These are phyloP conservation scores for Acridotheres tristis DNA, from an alignment of 2,797 vertebrate genomes.

Conservation along the genomic window DNA sequence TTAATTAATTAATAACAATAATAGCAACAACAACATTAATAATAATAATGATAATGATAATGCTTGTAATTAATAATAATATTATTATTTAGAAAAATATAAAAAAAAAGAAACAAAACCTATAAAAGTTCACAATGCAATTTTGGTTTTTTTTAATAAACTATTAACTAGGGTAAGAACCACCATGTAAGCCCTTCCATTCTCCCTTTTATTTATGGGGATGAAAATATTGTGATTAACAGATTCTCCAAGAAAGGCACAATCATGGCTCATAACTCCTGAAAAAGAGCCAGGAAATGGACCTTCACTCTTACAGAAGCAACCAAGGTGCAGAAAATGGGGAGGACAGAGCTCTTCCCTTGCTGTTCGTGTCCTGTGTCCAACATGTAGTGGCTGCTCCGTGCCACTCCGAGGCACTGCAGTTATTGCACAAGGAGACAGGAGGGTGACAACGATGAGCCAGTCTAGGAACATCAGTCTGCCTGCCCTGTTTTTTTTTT, in stretches of 20 bases:
- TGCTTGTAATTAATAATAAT: background rate
- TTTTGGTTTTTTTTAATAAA: background rate
- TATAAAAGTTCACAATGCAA: background rate
- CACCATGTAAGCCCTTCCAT: fast-evolving
- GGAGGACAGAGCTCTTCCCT: background rate
- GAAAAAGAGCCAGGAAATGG: background rate
- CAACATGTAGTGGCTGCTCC: background rate
- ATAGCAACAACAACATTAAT: no score
- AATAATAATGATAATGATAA: background rate
- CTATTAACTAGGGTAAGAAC: background rate
- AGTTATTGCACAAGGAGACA: background rate
- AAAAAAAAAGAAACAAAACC: background rate
- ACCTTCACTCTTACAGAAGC: background rate
- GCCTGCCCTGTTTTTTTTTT: background rate
- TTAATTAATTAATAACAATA: no score
- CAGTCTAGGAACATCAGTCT: background rate
- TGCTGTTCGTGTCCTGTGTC: fast-evolving
- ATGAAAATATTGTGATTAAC: background rate
- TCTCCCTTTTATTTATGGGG: background rate
- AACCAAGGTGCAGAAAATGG: background rate
- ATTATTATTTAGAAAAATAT: background rate
- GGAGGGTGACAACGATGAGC: background rate
- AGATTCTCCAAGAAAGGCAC: background rate
- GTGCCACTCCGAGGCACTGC: background rate
- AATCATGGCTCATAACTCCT: background rate